Evolutionary conservation across 1,140 invertebrate species (phyloP).

Genomic region (Dinoponera quadriceps): DNA sequence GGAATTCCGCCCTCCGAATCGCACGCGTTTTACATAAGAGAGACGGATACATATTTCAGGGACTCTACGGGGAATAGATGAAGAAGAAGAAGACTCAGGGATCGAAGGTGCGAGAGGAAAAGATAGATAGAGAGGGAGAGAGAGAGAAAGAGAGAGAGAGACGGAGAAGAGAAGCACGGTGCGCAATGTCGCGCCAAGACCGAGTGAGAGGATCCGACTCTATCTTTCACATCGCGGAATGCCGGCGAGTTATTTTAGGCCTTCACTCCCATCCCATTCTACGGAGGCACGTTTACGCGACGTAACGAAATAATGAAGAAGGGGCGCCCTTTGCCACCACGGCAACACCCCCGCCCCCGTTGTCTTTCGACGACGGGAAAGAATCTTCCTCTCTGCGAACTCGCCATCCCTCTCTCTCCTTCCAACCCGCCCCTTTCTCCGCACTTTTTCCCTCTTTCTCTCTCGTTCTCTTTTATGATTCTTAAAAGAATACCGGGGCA

Average conservation of each 20-base stretch:
- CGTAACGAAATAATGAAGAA: constrained; percentile 79
- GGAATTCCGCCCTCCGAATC: constrained; percentile 67
- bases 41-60: constrained; percentile 72
- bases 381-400: constrained; percentile 25
- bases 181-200: constrained; percentile 68
- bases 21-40: constrained; percentile 64
- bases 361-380: constrained; percentile 12
- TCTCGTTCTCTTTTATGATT: constrained; percentile 30
- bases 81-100: constrained; percentile 47
- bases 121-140: neutral
- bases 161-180: constrained; percentile 22
- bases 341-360: constrained; percentile 23
- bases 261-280: constrained; percentile 45
- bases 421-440: neutral
- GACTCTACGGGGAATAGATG: constrained; percentile 56
- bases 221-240: constrained; percentile 71
- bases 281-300: constrained; percentile 69
- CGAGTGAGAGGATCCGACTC: constrained; percentile 37
- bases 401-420: neutral
- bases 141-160: constrained; percentile 22
- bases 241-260: constrained; percentile 80
- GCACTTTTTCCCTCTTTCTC: neutral
- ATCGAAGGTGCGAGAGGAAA: constrained; percentile 29
- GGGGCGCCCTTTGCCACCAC: constrained; percentile 13
- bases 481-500: constrained; percentile 36